These are phyloP conservation scores for Calameuta filiformis DNA, from an alignment of 2,888 invertebrate species.

Conservation along the genomic window DNA sequence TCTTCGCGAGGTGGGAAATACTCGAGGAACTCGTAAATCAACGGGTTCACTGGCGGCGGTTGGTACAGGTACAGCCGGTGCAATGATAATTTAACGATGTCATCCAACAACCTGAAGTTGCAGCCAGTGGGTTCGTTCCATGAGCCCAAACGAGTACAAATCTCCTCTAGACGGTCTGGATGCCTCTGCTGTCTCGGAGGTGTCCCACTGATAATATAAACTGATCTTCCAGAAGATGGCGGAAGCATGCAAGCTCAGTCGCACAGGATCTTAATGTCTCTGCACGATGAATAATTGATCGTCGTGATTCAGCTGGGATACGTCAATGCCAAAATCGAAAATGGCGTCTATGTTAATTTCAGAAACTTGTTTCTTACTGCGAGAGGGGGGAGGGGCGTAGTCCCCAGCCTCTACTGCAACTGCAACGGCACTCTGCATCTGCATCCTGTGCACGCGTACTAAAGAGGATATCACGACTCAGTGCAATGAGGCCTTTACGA, in stretches of 20 bases:
- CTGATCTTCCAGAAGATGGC: conserved; percentile 31
- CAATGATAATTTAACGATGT: conserved; percentile 34
- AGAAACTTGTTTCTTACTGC: neutral
- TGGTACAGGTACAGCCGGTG: conserved; percentile 14
- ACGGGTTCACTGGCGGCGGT: conserved; percentile 26
- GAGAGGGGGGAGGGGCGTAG: neutral
- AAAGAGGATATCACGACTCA: neutral
- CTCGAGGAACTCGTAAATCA: conserved; percentile 30
- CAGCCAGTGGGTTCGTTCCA: conserved; percentile 44
- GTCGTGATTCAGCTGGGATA: neutral
- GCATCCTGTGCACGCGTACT: neutral
- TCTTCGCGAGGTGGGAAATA: neutral
- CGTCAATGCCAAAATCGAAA: neutral
- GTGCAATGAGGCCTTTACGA: conserved; percentile 20
- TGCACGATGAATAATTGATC: neutral
- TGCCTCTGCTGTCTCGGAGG: conserved; percentile 25
- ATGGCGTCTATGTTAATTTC: neutral
- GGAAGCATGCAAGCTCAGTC: neutral
- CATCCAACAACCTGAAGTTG: conserved; percentile 41
- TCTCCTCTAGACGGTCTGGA: conserved; percentile 30
- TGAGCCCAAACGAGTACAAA: conserved; percentile 53
- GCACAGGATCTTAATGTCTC: neutral
- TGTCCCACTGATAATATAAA: conserved; percentile 42
- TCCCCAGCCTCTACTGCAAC: neutral
- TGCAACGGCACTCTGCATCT: neutral